Percentiles rank a stretch among this genome's conserved stretches.
phyloP scores from a whole-genome alignment of 2,797 vertebrate species.

The Clarias fuscus region DNA sequence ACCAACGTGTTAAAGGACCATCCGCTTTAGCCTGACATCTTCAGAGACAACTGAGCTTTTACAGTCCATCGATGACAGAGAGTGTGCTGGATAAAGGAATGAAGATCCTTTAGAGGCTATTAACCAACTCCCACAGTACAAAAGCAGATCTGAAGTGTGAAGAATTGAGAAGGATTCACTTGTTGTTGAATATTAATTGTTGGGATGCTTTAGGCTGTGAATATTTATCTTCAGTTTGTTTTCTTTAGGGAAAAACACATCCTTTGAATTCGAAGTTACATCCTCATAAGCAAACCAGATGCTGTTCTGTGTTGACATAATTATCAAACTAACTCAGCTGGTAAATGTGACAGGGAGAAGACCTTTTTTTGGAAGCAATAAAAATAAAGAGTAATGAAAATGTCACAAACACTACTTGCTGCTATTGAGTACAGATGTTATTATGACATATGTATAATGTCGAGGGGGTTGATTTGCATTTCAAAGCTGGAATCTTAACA shows the following conservation, averaged over 20 bases:
- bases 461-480: slow-evolving; percentile 52
- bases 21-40: slow-evolving; percentile 32
- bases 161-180: slow-evolving; percentile 31
- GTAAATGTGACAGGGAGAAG: slow-evolving; percentile 28
- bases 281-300: slow-evolving; percentile 7
- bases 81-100: slow-evolving; percentile 35
- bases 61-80: slow-evolving; percentile 34
- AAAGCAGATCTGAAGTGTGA: slow-evolving; percentile 44
- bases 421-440: slow-evolving; percentile 45
- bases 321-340: slow-evolving; percentile 30
- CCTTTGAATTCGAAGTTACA: slow-evolving; percentile 26
- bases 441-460: slow-evolving; percentile 49
- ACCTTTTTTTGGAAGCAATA: slow-evolving; percentile 22
- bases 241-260: slow-evolving; percentile 29
- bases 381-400: slow-evolving; percentile 36
- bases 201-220: slow-evolving; percentile 42
- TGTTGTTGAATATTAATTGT: slow-evolving; percentile 47
- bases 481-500: slow-evolving; percentile 53
- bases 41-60: slow-evolving; percentile 32
- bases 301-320: slow-evolving; percentile 26
- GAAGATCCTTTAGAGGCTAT: slow-evolving; percentile 55
- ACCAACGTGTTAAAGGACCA: slow-evolving; percentile 45
- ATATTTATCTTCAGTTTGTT: slow-evolving; percentile 34
- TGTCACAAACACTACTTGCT: slow-evolving; percentile 35
- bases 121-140: slow-evolving; percentile 55